phyloP scores from a whole-genome alignment of 2,888 invertebrate species.

The Abscondita cerata region DNA sequence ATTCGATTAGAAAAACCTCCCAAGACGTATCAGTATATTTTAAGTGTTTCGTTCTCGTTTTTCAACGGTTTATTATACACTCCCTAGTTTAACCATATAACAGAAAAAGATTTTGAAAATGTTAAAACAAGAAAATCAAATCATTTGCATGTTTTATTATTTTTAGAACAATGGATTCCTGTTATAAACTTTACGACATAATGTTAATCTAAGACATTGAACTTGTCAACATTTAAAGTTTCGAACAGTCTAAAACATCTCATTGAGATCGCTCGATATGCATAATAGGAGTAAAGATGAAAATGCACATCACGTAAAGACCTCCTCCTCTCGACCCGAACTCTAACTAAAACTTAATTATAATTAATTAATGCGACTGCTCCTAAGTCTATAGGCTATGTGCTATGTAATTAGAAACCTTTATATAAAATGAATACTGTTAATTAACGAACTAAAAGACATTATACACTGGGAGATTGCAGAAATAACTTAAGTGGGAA shows the following conservation, averaged over 20 bases:
- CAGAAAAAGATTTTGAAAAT: too few species aligned
- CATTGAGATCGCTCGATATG: constrained; percentile 48
- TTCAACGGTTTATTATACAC: too few species aligned
- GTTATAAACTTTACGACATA: not conserved
- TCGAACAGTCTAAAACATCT: constrained; percentile 21
- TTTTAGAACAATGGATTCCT: too few species aligned
- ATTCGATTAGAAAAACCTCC: too few species aligned
- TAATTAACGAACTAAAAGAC: constrained; percentile 67
- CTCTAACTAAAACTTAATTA: constrained; percentile 81
- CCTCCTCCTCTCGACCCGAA: constrained; percentile 51
- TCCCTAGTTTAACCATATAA: too few species aligned
- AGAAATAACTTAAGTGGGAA: constrained; percentile 58
- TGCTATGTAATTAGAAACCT: constrained; percentile 66
- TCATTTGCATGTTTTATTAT: too few species aligned
- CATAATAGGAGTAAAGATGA: constrained; percentile 57
- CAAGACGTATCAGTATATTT: too few species aligned
- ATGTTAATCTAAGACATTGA: not conserved
- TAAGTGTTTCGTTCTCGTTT: too few species aligned
- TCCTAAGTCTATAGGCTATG: constrained; percentile 62
- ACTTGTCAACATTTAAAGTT: constrained; percentile 23
- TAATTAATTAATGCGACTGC: constrained; percentile 83
- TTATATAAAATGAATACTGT: constrained; percentile 68
- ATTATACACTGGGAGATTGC: constrained; percentile 60
- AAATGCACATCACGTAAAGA: constrained; percentile 59
- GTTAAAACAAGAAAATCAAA: too few species aligned